These are phyloP conservation scores for Petrocephalus sullivani DNA, from an alignment of 2,797 vertebrate species.

Conservation along the genomic window DNA sequence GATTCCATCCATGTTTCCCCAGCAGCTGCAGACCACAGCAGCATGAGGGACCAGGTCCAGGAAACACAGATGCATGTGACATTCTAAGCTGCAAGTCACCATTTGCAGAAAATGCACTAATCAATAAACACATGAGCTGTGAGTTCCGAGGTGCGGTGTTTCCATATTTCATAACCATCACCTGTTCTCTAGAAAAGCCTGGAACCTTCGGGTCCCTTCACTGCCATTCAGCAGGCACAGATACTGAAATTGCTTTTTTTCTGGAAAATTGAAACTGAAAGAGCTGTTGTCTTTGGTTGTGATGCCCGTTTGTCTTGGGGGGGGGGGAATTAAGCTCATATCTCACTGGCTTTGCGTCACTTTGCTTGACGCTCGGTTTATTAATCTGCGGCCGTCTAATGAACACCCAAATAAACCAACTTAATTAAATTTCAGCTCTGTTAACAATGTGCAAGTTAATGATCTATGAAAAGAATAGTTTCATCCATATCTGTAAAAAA, in stretches of 20 bases:
- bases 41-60: background rate
- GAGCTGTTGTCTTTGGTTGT: background rate
- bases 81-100: slow-evolving; percentile 10
- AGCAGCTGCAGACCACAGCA: background rate
- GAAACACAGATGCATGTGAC: background rate
- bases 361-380: background rate
- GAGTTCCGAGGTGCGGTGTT: background rate
- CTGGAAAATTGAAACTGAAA: background rate
- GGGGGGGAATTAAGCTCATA: background rate
- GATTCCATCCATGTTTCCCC: background rate
- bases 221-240: background rate
- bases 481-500: background rate
- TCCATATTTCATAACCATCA: slow-evolving; percentile 7
- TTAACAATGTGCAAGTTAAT: background rate
- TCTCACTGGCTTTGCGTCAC: background rate
- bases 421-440: background rate
- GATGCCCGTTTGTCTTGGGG: background rate
- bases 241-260: background rate
- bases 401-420: background rate
- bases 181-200: background rate
- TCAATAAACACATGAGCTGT: slow-evolving; percentile 1
- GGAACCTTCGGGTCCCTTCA: background rate
- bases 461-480: background rate
- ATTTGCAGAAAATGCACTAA: slow-evolving; percentile 3
- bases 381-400: background rate